Conservation (phyloP, 2,113 vertebrate genomes). For the Oostethus manadensis region DNA sequence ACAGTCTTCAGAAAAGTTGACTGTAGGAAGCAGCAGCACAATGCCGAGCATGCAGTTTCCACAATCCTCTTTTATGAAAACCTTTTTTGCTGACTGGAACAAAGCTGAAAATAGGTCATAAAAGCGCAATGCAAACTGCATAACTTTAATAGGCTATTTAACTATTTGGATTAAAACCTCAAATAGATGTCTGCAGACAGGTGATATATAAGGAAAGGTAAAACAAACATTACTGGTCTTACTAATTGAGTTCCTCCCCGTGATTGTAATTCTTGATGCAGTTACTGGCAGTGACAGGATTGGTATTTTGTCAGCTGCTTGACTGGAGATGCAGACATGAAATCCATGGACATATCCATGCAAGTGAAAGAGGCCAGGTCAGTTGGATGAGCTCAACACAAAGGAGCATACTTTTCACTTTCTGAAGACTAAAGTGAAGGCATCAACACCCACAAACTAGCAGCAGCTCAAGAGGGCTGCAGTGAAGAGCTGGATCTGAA, state of each 20-base stretch:
- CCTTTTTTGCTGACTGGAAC: slow-evolving; percentile 10
- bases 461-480: neutral
- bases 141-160: slow-evolving; percentile 4
- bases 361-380: neutral
- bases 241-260: neutral
- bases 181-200: neutral
- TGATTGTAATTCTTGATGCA: neutral
- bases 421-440: neutral
- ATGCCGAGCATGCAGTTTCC: slow-evolving; percentile 5
- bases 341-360: neutral
- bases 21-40: slow-evolving; percentile 1
- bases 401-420: neutral
- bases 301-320: neutral
- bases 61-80: slow-evolving; percentile 1
- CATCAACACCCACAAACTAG: neutral
- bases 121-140: slow-evolving; percentile 13
- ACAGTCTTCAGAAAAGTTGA: slow-evolving; percentile 14
- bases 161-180: neutral
- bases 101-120: slow-evolving; percentile 6
- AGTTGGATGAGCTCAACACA: neutral
- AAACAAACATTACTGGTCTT: neutral
- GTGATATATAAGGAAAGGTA: neutral
- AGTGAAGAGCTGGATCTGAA: neutral
- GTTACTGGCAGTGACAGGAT: no score
- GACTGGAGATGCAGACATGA: neutral